Conservation (phyloP, 2,888 invertebrate genomes). For the Polydrusus cervinus region DNA sequence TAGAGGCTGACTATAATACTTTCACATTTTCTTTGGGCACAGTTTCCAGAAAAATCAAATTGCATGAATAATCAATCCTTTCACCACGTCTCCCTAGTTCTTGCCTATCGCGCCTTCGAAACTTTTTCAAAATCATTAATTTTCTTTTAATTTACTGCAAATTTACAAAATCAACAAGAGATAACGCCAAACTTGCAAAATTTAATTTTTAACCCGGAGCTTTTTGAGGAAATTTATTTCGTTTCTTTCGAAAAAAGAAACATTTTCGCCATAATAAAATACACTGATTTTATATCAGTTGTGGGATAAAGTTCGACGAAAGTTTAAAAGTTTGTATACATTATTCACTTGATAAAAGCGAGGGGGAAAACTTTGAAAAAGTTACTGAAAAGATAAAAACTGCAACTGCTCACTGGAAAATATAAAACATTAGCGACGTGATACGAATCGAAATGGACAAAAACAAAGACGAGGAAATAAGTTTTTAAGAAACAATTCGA, state of each 20-base stretch:
- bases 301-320: constrained; percentile 46
- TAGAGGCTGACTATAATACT: too few species aligned
- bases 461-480: constrained; percentile 23
- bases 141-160: constrained; percentile 5
- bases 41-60: too few species aligned
- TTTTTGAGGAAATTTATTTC: constrained; percentile 31
- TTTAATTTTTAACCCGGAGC: constrained; percentile 26
- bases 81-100: too few species aligned
- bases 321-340: constrained; percentile 53
- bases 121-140: neutral
- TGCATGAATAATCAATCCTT: too few species aligned
- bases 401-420: constrained; percentile 50
- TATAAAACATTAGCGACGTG: constrained; percentile 48
- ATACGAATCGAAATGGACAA: constrained; percentile 36
- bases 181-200: constrained; percentile 29
- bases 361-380: constrained; percentile 44
- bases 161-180: constrained; percentile 17
- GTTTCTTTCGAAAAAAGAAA: constrained; percentile 36
- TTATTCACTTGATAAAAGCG: constrained; percentile 53
- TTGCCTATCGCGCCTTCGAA: neutral
- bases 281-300: constrained; percentile 45
- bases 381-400: constrained; percentile 52
- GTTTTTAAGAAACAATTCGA: constrained; percentile 17
- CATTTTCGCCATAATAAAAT: constrained; percentile 39
- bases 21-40: too few species aligned